Evolutionary conservation across 1,140 invertebrate genomes (phyloP), one percentile per base, ranked within the genome.

Genomic region (Colletes latitarsis): DNA sequence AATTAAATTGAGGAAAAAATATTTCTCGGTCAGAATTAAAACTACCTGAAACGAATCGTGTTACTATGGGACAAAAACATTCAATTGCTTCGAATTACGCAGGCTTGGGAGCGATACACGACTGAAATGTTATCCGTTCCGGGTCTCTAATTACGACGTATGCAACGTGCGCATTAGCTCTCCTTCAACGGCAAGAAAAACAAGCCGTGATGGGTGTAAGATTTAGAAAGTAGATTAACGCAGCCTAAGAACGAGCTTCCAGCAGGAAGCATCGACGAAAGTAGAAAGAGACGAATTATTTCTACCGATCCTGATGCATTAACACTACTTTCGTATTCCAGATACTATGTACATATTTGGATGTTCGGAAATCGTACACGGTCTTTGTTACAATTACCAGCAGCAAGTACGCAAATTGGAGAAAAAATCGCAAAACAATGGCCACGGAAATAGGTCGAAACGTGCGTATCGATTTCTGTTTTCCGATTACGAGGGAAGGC

Each of bases 91-190:
- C 63, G 62, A 75, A 67, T 75, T 67, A 75, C 78, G 78, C 39
- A 15, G 9, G 57, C 46, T 14, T 53, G 21, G 60, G 10, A 71
- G 41, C 64, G 63, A 60, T 73, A 58, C 71, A 30, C 41, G 77
- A n/a, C 53, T 58, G 71, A 75, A 75, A 80, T n/a, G 46, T 74
- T 75, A 80, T 80, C 71, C 78, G 64, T 67, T 67, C 46, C 72
- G 72, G 62, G 78, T 80, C 78, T 80, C 78, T 80, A 80, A 85
- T 85, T 85, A 85, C 82, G 75, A 84, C 67, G 57, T 68, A 62
- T 53, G 41, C 55, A 57, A 69, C 55, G 77, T 49, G 62, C 66
- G 68, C 72, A 80, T 73, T 81, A 84, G 75, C 53, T 71, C 68
- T 72, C 62, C 39, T 77, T 78, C 46, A 30, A 19, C 74, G 15